Evolutionary conservation across 2,888 invertebrate genomes (phyloP), one percentile per base, ranked within the genome.

Genomic region (Geotrupes spiniger): DNA sequence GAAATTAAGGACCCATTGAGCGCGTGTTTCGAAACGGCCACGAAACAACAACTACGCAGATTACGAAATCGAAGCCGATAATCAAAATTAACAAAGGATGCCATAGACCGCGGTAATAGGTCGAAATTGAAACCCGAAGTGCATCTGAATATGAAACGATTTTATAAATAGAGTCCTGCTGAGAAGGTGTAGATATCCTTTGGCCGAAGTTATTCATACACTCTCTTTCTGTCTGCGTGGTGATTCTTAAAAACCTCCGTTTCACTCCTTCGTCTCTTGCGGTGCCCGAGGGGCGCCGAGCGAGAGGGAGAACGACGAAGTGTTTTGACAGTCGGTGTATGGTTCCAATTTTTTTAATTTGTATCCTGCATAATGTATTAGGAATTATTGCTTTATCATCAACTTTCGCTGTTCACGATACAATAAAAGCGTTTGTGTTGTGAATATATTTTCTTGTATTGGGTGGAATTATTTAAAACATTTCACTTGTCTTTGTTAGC

Each of bases 131-230:
- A 48, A 47, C 47, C 44, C 42, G 43, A 52, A 52, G 44, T 46
- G 46, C 48, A 41, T 43, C 42, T 52, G 46, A 46, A 52, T 52
- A 50, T 37, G 43, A 53, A 53, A 51, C 51, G 51, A 48, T 42
- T 42, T 56, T 48, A 50, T 46, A 54, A 56, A 52, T 36, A 36
- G 46, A 21, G 11, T 33, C 57, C 54, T 36, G 57, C 54, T 45
- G 57, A 9, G 54, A 54, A 54, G 53, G 53, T 51, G 51, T 52
- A 51, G 54, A 50, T 48, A 50, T 48, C 50, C 45, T 49, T 50
- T 50, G 28, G 40, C 42, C 44, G 36, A 41, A 52, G 45, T 42
- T 54, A 53, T 51, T 47, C 52, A 47, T 46, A 40, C 47, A 46
- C 45, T 48, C 51, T 49, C 50, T 46, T 40, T 42, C 27, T 46